A percentile compares a stretch with the other conserved stretches of the same genome.
These are phyloP conservation scores for Abrostola tripartita DNA, from an alignment of 2,888 invertebrate species.

Conservation along the genomic window DNA sequence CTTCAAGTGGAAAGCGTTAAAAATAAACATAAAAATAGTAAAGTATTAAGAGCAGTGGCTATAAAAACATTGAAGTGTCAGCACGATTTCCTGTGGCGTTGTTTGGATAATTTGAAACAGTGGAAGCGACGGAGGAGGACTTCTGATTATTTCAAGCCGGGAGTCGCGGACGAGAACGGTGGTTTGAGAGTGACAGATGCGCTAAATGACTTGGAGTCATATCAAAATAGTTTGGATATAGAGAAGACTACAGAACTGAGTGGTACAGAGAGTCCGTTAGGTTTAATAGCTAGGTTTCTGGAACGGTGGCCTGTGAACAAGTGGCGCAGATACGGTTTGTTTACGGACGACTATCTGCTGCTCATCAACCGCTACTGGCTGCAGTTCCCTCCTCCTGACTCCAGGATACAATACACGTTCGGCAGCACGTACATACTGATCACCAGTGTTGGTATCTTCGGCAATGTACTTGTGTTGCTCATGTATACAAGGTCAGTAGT, in stretches of 20 bases:
- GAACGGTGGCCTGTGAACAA: conserved; percentile 77
- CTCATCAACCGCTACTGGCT: conserved; percentile 92
- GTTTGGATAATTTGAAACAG: conserved; percentile 72
- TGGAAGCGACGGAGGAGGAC: conserved; percentile 81
- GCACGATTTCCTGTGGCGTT: conserved; percentile 70
- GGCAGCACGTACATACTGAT: conserved; percentile 90
- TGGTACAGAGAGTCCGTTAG: conserved; percentile 34
- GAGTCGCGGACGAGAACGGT: conserved; percentile 30
- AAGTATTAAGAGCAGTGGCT: conserved; percentile 33
- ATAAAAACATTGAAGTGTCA: conserved; percentile 68
- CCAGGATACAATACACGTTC: conserved; percentile 87
- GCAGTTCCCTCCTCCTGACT: conserved; percentile 89
- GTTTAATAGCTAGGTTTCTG: conserved; percentile 72
- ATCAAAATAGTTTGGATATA: conserved; percentile 37
- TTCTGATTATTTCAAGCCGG: conserved; percentile 40
- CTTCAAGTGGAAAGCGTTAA: conserved; percentile 56
- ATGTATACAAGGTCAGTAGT: conserved; percentile 91
- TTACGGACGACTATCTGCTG: conserved; percentile 86
- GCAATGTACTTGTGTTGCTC: conserved; percentile 91
- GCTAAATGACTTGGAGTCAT: conserved; percentile 30
- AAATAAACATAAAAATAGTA: conserved; percentile 55
- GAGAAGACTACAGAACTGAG: conserved; percentile 23
- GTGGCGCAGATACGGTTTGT: conserved; percentile 88
- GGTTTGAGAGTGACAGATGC: conserved; percentile 46
- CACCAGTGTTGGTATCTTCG: conserved; percentile 89